Evolutionary conservation across 2,888 invertebrate species (phyloP).

Genomic region (Pollenia labialis): DNA sequence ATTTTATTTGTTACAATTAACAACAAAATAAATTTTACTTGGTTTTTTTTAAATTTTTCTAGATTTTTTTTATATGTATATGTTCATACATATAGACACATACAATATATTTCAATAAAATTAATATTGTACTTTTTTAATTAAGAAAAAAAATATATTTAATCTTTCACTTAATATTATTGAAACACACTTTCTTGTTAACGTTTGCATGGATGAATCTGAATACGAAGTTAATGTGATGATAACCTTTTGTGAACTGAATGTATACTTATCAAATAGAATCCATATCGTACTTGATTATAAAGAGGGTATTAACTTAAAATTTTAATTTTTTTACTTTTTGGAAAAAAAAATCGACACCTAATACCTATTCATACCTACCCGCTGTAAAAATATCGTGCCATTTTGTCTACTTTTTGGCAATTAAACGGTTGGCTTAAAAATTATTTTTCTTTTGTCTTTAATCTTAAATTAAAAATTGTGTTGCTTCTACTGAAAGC

Average conservation of each 20-base stretch:
- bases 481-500: too few relatives aligned
- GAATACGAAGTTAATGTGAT: constrained; percentile 29
- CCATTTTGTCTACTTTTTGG: too few relatives aligned
- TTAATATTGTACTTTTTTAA: constrained; percentile 14
- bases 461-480: too few relatives aligned
- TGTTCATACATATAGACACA: neutral
- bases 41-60: neutral
- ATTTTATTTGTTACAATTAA: constrained; percentile 44
- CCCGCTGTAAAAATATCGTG: too few relatives aligned
- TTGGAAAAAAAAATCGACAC: too few relatives aligned
- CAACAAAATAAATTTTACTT: constrained; percentile 17
- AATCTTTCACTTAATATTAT: constrained; percentile 49
- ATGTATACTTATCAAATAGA: constrained; percentile 61
- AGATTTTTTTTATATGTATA: constrained; percentile 7
- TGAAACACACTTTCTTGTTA: constrained; percentile 36
- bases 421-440: too few relatives aligned
- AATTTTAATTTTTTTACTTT: too few relatives aligned
- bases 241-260: constrained; percentile 60
- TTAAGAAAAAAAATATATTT: constrained; percentile 21
- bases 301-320: neutral
- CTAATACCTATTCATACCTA: too few relatives aligned
- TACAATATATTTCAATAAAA: constrained; percentile 28
- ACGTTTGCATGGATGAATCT: constrained; percentile 19
- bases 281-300: neutral
- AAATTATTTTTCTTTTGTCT: too few relatives aligned